Evolutionary conservation across 1,140 invertebrate genomes (phyloP).

Genomic region (Neodiprion lecontei): DNA sequence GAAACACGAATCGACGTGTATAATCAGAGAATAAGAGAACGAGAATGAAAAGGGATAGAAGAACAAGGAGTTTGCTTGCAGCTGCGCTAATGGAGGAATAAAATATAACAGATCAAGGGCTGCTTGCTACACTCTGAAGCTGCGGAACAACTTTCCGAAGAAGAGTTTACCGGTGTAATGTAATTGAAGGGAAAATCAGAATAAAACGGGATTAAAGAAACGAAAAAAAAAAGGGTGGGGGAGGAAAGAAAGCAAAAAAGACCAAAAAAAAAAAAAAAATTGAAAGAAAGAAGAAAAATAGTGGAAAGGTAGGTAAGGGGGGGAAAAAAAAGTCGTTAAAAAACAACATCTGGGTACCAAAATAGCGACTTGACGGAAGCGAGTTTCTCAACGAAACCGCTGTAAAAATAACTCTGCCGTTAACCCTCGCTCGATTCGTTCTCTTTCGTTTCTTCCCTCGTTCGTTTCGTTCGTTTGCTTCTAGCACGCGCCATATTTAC

Average conservation of each 20-base stretch:
- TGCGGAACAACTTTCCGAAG: no score
- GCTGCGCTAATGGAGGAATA: no score
- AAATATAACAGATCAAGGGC: no score
- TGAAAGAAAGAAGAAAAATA: not conserved
- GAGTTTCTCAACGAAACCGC: slow-evolving; percentile 36
- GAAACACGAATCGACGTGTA: no score
- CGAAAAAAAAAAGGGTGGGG: not conserved
- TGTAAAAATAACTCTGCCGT: slow-evolving; percentile 39
- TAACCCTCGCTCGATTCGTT: slow-evolving; percentile 14
- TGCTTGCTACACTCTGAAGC: no score
- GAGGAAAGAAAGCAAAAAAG: slow-evolving; percentile 6
- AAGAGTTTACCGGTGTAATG: no score
- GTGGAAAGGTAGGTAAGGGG: slow-evolving; percentile 15
- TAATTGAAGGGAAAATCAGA: not conserved
- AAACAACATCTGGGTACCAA: slow-evolving; percentile 28
- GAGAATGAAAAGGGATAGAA: no score
- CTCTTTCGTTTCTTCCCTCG: no score
- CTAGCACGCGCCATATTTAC: slow-evolving; percentile 36
- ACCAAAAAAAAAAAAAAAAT: not conserved
- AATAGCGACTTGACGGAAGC: slow-evolving; percentile 40
- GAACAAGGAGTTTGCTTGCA: no score
- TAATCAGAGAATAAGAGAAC: no score
- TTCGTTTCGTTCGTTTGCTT: not conserved
- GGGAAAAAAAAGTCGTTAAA: slow-evolving; percentile 19
- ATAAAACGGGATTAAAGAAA: not conserved